A percentile compares a stretch with the other conserved stretches of the same genome.
Evolutionary conservation across 2,797 vertebrate species (phyloP).

Genomic region (Tarsius wallacei): DNA sequence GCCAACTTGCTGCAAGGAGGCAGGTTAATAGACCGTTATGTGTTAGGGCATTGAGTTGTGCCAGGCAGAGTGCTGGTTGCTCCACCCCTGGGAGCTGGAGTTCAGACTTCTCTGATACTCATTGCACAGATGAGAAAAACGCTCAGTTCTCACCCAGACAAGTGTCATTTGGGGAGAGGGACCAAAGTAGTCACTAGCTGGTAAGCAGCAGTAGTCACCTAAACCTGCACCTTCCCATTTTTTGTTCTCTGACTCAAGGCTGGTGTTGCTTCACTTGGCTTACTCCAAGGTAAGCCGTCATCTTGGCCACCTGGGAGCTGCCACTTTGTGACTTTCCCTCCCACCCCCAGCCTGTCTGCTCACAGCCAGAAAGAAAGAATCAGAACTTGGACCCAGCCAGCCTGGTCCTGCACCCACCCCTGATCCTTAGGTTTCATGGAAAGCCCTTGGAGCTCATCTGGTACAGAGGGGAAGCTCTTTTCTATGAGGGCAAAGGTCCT

Average conservation of each 20-base stretch:
- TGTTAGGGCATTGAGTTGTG: neutral
- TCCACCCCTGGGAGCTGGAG: neutral
- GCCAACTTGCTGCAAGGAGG: neutral
- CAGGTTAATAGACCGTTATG: neutral
- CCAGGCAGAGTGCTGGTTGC: neutral
- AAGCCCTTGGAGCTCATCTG: neutral
- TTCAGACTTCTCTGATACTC: neutral
- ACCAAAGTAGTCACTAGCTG: neutral
- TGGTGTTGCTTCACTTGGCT: neutral
- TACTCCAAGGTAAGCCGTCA: neutral
- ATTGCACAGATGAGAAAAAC: slow-evolving; percentile 11
- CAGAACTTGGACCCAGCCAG: neutral
- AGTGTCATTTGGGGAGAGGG: neutral
- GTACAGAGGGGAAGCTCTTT: neutral
- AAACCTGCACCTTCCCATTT: neutral
- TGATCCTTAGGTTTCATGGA: neutral
- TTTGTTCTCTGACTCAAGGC: neutral
- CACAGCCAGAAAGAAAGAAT: neutral
- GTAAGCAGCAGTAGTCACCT: neutral
- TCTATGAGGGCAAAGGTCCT: neutral
- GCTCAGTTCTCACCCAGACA: neutral
- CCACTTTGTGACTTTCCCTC: neutral
- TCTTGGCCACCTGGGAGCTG: neutral
- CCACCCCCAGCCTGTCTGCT: neutral
- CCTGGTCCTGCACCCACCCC: neutral